Evolutionary conservation across 2,113 vertebrate genomes (phyloP), one percentile per base, ranked within the genome.

Genomic region (Turdus rufiventris): DNA sequence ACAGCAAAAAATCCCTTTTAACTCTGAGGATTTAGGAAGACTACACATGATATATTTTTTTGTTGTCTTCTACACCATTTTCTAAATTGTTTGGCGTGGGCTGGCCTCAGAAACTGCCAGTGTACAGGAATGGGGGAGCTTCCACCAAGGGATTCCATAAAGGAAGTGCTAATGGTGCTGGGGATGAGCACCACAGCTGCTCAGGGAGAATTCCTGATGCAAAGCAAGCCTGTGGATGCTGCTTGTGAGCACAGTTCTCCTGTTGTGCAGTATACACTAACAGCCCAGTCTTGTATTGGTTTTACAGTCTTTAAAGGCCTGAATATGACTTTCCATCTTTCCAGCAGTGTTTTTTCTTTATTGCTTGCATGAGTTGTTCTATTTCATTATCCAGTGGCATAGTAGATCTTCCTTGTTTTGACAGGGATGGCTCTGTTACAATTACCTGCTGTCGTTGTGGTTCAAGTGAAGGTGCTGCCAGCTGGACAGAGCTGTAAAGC

Each of bases 391-490:
- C 89, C 85, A 63, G 85, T 34, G 60, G 72, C 89, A 87, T 3
- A 96, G 91, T 84, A 86, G 76, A 94, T 96, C 83, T 83, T 76
- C 67, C 87, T 73, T 88, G 91, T 85, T 94, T 70, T 87, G 95
- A 96, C 94, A 96, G 93, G 68, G 72, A 76, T 66, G 94, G 91
- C 8, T 97, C 85, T 96, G 75, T 92, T 95, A 96, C 93, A 96
- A 95, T 97, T 97, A 97, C 96, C 95, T 97, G 95, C 95, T 97
- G 95, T 94, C 78, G 3, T 48, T 94, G 91, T 0, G 48, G 97
- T 97, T 96, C 94, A 40, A 57, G 87, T 36, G 63, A 86, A 81
- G 87, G 85, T 89, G 72, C 92, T 97, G 89, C 89, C 97, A 97
- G 95, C 83, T 95, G 96, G 96, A 94, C 95, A 96, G 78, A 96